Percentiles rank a stretch among this genome's conserved stretches.
Evolutionary conservation across 2,797 vertebrate genomes (phyloP).

Genomic region (Eulemur albifrons): DNA sequence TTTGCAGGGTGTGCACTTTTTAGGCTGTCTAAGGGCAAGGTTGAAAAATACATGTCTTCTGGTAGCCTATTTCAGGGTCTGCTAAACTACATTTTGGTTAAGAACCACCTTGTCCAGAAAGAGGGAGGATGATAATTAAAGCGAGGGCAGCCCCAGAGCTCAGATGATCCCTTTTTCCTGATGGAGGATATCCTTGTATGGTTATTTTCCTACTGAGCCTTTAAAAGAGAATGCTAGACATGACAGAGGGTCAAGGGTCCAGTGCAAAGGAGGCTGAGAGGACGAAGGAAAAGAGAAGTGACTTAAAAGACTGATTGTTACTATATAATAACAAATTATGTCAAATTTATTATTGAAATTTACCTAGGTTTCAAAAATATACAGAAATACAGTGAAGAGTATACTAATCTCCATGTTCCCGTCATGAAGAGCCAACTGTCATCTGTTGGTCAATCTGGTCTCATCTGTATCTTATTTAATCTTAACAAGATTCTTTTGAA

Average conservation of each 20-base stretch:
- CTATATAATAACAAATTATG: background rate
- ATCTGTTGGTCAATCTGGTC: background rate
- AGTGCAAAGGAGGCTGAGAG: background rate
- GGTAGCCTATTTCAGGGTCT: background rate
- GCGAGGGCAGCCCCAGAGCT: background rate
- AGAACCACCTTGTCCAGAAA: constrained; percentile 8
- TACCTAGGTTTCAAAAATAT: background rate
- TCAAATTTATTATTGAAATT: background rate
- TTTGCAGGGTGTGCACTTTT: constrained; percentile 79
- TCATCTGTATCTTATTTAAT: background rate
- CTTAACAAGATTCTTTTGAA: background rate
- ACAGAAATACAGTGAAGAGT: background rate
- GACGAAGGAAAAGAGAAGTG: background rate
- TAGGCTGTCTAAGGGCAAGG: constrained; percentile 70
- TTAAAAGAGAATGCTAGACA: background rate
- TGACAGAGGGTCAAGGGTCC: background rate
- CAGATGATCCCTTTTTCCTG: background rate
- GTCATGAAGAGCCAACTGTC: background rate
- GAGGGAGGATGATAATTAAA: background rate
- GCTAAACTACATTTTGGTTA: background rate
- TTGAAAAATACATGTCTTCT: constrained; percentile 52
- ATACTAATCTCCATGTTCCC: background rate
- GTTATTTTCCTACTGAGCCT: background rate
- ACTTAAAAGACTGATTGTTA: background rate
- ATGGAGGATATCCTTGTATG: background rate